A percentile compares a stretch with the other conserved stretches of the same genome.
Evolutionary conservation across 2,888 invertebrate genomes (phyloP).

Genomic region (Drosophila hawaiiensis): DNA sequence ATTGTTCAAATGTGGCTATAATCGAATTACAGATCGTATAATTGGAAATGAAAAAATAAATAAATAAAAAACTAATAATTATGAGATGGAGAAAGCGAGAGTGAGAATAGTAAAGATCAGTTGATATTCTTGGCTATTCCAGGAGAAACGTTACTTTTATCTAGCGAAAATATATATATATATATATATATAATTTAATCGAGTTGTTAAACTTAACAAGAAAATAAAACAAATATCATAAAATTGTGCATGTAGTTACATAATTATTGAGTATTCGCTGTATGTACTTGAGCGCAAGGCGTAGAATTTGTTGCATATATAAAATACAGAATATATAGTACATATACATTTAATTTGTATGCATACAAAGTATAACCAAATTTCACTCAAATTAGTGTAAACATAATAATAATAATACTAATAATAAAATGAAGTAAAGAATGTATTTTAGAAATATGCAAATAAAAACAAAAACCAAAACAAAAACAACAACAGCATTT

Average conservation of each 20-base stretch:
- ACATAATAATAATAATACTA: constrained; percentile 53
- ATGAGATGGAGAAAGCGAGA: neutral
- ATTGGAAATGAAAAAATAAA: neutral
- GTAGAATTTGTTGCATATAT: constrained; percentile 58
- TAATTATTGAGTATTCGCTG: constrained; percentile 43
- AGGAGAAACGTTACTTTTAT: constrained; percentile 35
- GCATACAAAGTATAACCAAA: constrained; percentile 58
- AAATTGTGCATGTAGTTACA: constrained; percentile 43
- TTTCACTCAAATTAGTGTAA: constrained; percentile 71
- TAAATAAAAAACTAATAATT: neutral
- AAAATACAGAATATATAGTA: constrained; percentile 22
- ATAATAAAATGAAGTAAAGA: constrained; percentile 51
- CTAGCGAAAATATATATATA: constrained; percentile 13
- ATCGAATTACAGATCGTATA: no score
- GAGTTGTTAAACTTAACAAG: constrained; percentile 19
- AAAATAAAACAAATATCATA: constrained; percentile 9
- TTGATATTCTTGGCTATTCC: constrained; percentile 22
- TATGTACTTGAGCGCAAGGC: constrained; percentile 39
- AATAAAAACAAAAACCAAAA: constrained; percentile 15
- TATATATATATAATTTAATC: constrained; percentile 23
- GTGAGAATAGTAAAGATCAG: constrained; percentile 15
- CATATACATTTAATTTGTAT: constrained; percentile 37
- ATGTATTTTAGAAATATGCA: constrained; percentile 76
- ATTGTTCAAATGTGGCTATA: constrained; percentile 9
- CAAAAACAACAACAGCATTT: constrained; percentile 25